Base-by-base conservation (phyloP, 2,888 invertebrate genomes). In the Tetheella fluctuosa region DNA sequence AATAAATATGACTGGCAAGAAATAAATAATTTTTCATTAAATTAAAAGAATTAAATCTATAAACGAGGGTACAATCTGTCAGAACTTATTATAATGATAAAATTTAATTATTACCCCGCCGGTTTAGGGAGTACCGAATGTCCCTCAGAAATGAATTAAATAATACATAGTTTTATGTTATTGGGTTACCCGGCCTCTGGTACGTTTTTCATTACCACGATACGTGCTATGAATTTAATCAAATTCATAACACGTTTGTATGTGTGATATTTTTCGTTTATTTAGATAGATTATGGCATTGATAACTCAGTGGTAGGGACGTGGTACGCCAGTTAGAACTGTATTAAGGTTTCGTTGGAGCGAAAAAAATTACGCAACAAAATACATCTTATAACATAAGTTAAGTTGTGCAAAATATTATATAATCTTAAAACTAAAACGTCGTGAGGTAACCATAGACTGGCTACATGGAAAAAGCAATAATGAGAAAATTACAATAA, bases 61-160 rank as follows among this genome's bases (percentile, higher is more conserved):
- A 48, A 48, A 48, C 48, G 48, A 48, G 48, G 48, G 48, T 48
- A 20, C 20, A 20, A 20, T 48, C 7, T 48, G 48, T 48, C 48
- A 15, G 20, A 48, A 48, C 48, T 20, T 20, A 39, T 39, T 39
- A 48, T 20, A 48, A 48, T 20, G 48, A 48, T 48, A 20, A 48
- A 48, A 48, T 48, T 48, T 48, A 20, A 48, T 48, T 48, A 48
- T 48, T 42, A 42, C 8, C 17, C 48, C n/a, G 10, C 3, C 8
- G 10, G n/a, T 48, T 48, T 48, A n/a, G 10, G 48, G 20, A 48
- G 20, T 6, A 8, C 20, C 20, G 17, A 48, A 20, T 20, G 48
- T 7, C 20, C 48, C 48, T 48, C n/a, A 10, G 20, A 2, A 20
- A 10, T 48, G 20, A n/a, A 20, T 48, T 48, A 48, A 20, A 20